Evolutionary conservation across 2,888 invertebrate genomes (phyloP).

Genomic region (Stratiomys singularior): DNA sequence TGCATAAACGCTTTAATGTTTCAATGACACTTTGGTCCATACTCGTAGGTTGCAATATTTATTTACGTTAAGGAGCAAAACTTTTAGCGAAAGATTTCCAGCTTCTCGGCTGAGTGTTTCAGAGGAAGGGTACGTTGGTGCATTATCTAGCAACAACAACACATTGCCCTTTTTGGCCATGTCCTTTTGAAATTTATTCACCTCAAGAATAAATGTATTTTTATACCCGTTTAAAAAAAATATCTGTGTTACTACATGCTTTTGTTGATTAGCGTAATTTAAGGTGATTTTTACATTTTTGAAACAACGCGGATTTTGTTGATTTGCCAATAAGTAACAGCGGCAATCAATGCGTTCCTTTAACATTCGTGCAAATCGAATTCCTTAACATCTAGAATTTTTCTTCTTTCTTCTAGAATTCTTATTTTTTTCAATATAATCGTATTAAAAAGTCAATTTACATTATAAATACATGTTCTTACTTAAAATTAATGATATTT

Average conservation of each 20-base stretch:
- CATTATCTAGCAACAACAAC: neutral
- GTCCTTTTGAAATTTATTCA: neutral
- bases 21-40: neutral
- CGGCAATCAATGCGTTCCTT: neutral
- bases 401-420: too few relatives aligned
- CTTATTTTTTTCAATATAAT: too few relatives aligned
- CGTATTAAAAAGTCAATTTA: too few relatives aligned
- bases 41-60: neutral
- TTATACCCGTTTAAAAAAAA: neutral
- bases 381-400: too few relatives aligned
- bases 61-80: neutral
- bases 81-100: neutral
- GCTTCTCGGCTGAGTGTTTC: neutral
- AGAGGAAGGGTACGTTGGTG: neutral
- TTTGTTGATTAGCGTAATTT: neutral
- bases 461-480: too few relatives aligned
- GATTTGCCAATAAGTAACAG: neutral
- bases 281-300: neutral
- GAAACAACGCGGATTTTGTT: neutral
- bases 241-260: too few relatives aligned
- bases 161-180: neutral
- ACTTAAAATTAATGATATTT: too few relatives aligned
- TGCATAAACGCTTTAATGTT: neutral
- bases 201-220: neutral
- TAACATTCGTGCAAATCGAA: too few relatives aligned